Conservation (phyloP, 2,113 vertebrate genomes). For the Triplophysa siluroides region DNA sequence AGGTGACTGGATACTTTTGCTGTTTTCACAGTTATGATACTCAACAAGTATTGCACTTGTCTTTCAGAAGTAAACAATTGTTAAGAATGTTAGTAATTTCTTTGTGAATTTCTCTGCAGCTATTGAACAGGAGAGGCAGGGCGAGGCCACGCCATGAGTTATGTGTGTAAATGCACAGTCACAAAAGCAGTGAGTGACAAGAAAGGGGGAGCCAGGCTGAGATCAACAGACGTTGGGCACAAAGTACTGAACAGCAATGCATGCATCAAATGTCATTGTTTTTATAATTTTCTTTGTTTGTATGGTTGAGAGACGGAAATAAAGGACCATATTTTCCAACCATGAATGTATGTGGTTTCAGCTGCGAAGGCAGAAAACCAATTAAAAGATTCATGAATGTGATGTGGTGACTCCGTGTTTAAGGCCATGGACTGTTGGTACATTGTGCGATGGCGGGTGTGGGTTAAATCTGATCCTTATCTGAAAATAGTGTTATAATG, state of each 20-base stretch:
- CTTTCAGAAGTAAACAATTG: neutral
- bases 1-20: conserved; percentile 4
- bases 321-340: neutral
- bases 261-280: neutral
- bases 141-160: conserved; percentile 39
- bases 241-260: neutral
- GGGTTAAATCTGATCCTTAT: conserved; percentile 75
- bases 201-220: neutral
- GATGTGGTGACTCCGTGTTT: conserved; percentile 68
- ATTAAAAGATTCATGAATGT: neutral
- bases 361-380: neutral
- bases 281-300: neutral
- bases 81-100: neutral
- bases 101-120: conserved; percentile 32
- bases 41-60: neutral
- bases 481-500: neutral
- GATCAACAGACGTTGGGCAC: neutral
- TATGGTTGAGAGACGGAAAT: neutral
- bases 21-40: neutral
- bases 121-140: conserved; percentile 57
- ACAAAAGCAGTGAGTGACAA: neutral
- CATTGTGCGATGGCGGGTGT: conserved; percentile 74
- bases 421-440: conserved; percentile 77
- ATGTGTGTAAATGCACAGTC: neutral
- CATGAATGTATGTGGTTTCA: neutral